Conservation (phyloP, 1,140 invertebrate genomes). For the Acyrthosiphon pisum region DNA sequence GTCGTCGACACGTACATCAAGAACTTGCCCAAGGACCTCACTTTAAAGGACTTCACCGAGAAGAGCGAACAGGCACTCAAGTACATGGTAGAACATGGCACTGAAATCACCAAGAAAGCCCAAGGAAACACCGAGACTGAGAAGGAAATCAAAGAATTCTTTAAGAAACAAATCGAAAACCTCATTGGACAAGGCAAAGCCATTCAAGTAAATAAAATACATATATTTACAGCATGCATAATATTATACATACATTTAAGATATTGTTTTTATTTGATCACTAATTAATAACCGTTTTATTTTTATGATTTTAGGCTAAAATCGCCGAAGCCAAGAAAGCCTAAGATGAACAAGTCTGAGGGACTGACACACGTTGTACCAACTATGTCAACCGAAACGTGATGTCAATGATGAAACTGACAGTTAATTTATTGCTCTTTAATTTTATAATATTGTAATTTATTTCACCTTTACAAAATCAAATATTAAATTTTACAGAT, state of each 20-base stretch:
- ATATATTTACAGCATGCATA: not conserved
- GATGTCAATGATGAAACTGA: too few species aligned
- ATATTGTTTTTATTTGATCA: not conserved
- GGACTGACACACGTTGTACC: not conserved
- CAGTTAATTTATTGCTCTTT: conserved; percentile 24
- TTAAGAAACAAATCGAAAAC: not conserved
- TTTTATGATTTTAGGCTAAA: conserved; percentile 34
- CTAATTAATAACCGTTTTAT: not conserved
- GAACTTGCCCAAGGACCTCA: not conserved
- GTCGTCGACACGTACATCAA: not conserved
- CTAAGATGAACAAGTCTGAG: not conserved
- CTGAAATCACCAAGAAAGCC: not conserved
- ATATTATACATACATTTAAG: not conserved
- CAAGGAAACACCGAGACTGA: conserved; percentile 19
- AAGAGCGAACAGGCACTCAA: not conserved
- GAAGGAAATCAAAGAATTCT: not conserved
- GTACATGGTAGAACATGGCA: not conserved
- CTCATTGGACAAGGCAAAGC: not conserved
- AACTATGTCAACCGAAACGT: not conserved
- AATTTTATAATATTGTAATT: conserved; percentile 13
- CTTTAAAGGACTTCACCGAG: not conserved
- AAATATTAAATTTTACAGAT: conserved; percentile 14
- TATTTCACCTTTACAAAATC: not conserved
- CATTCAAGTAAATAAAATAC: not conserved
- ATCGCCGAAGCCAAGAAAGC: not conserved